Base-by-base conservation (phyloP, 2,797 vertebrate species). In the Psittacula echo region DNA sequence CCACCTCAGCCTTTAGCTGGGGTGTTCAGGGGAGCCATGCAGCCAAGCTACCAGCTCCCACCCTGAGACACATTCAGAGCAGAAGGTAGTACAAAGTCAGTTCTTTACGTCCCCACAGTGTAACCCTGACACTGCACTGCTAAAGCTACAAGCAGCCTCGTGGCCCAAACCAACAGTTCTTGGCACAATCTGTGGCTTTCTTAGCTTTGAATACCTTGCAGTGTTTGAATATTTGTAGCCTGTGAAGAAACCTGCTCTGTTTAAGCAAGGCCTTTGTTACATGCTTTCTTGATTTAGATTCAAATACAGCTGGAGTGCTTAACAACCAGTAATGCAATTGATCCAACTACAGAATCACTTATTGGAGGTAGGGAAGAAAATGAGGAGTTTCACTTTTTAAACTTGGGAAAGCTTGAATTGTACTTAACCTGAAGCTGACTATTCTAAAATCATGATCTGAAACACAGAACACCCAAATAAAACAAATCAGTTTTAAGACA, bases 91-190 rank as follows among this genome's bases (percentile, higher is more conserved):
- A 37, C 21, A 17, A 8, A 45, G 9, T 4, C 18, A 42, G 37
- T 19, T 51, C 29, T 42, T 6, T 24, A 14, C 0, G 3, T 13
- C 29, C 39, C 41, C 2, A 0, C 54, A 74, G 51, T 23, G 24
- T 30, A 54, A 39, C 34, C 32, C 68, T 11, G 34, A 13, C 5
- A 9, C 32, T 20, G 20, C 22, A 7, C 1, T 21, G 32, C 58
- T 30, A 48, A 37, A 23, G 27, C 83, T 19, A 13, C 1, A 13
- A 20, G 24, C 53, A 37, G 12, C 22, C 64, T 65, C 23, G 39
- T 54, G 58, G 48, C 80, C 54, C 34, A 26, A 48, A 64, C 30
- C 61, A 26, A 8, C 39, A 17, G 20, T 11, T 20, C 48, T 14
- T 39, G 4, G 29, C 7, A 2, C 27, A 27, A n/a, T 15, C 24